Evolutionary conservation across 2,888 invertebrate species (phyloP).

Genomic region (Drosophila phalerata): DNA sequence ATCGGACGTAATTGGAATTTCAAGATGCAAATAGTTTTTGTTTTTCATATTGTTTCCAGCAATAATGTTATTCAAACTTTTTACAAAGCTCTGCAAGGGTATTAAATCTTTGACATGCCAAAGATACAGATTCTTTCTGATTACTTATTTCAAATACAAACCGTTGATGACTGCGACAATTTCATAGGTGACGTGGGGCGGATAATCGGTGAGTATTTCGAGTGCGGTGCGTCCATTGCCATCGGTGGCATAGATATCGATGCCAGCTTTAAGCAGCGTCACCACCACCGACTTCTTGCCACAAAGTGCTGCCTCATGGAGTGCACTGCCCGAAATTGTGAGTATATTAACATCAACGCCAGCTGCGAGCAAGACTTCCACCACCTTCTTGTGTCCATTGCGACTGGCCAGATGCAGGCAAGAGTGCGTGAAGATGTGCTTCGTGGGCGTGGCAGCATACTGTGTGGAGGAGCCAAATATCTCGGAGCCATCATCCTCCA

Average conservation of each 20-base stretch:
- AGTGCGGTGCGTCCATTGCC: slow-evolving; percentile 93
- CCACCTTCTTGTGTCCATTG: slow-evolving; percentile 95
- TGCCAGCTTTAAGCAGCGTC: slow-evolving; percentile 91
- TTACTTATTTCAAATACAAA: slow-evolving; percentile 15
- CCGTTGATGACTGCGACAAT: slow-evolving; percentile 92
- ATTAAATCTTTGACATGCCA: no score
- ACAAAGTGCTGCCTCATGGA: slow-evolving; percentile 96
- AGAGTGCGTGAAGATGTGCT: slow-evolving; percentile 88
- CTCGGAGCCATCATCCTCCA: slow-evolving; percentile 31
- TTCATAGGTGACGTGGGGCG: slow-evolving; percentile 93
- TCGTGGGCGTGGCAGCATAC: slow-evolving; percentile 66
- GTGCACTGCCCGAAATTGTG: slow-evolving; percentile 94
- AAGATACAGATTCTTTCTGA: neutral
- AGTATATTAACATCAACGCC: slow-evolving; percentile 95
- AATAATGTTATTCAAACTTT: no score
- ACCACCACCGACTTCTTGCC: slow-evolving; percentile 95
- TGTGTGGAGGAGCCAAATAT: slow-evolving; percentile 44
- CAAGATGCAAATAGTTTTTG: no score
- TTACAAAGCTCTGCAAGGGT: neutral
- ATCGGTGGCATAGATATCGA: slow-evolving; percentile 92
- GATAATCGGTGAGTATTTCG: slow-evolving; percentile 93
- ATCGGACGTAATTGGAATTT: no score
- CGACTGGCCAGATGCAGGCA: slow-evolving; percentile 96
- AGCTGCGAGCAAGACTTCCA: slow-evolving; percentile 92
- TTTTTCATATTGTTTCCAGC: no score